These are phyloP conservation scores for Drosophila asahinai DNA, from an alignment of 1,140 invertebrate species.

Conservation along the genomic window DNA sequence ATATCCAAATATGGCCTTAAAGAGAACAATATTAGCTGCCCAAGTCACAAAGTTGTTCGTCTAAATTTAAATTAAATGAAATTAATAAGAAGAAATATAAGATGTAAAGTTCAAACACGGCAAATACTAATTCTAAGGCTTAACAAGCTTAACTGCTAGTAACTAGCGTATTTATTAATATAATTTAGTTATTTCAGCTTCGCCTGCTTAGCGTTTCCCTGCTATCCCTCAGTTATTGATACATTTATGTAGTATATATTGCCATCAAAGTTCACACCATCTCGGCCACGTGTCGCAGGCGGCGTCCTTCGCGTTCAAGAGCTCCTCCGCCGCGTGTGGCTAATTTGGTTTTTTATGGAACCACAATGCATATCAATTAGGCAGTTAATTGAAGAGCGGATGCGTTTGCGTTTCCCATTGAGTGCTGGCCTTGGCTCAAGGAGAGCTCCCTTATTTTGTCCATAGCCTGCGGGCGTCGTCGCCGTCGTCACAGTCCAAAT, in stretches of 20 bases:
- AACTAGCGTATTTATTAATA: neutral
- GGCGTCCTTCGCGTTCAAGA: conserved; percentile 44
- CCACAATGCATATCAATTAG: conserved; percentile 74
- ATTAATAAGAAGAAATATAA: too few species aligned
- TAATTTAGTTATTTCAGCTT: neutral
- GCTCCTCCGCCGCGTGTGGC: conserved; percentile 56
- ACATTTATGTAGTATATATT: conserved; percentile 1
- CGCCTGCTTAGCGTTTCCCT: neutral
- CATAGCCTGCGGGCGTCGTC: conserved; percentile 33
- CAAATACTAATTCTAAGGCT: neutral
- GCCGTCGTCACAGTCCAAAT: conserved; percentile 40
- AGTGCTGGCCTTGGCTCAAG: neutral
- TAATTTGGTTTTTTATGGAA: conserved; percentile 52
- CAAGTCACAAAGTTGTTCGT: too few species aligned
- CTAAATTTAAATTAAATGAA: neutral
- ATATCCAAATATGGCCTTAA: neutral
- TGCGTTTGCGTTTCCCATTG: conserved; percentile 24
- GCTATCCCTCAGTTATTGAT: conserved; percentile 5
- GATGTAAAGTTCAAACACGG: neutral
- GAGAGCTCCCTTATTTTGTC: conserved; percentile 8
- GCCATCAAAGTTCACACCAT: conserved; percentile 59
- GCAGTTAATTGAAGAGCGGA: conserved; percentile 61
- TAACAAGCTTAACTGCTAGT: neutral
- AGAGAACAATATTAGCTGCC: neutral
- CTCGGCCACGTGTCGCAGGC: conserved; percentile 48